phyloP scores from a whole-genome alignment of 1,140 invertebrate genomes.

The Orchesella cincta region DNA sequence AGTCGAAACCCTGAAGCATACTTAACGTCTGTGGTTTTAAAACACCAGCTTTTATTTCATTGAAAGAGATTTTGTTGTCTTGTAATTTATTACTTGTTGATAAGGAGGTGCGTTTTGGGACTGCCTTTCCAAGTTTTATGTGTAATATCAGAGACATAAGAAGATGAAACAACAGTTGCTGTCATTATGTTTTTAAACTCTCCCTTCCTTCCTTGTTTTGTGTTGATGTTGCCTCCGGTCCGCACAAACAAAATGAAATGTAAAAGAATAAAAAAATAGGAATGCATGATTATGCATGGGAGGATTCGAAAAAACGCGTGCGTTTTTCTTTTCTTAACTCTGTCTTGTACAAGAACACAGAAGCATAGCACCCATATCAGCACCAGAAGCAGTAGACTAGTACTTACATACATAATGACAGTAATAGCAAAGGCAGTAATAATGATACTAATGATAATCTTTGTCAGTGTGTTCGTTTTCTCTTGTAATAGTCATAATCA shows the following conservation, averaged over 20 bases:
- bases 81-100: constrained; percentile 25
- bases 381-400: background rate
- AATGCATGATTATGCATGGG: background rate
- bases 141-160: constrained; percentile 15
- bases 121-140: constrained; percentile 17
- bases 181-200: background rate
- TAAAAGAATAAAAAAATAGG: background rate
- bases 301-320: too few relatives aligned
- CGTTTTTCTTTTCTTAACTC: background rate
- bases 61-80: too few relatives aligned
- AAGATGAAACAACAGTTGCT: background rate
- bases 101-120: constrained; percentile 21
- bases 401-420: constrained; percentile 19
- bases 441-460: constrained; percentile 30
- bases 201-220: background rate
- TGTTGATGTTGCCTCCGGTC: background rate
- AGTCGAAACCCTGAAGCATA: too few relatives aligned
- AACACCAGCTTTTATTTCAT: too few relatives aligned
- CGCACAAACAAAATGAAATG: background rate
- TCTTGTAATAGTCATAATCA: constrained; percentile 28
- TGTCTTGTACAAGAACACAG: background rate
- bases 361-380: too few relatives aligned
- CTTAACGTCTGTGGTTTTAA: too few relatives aligned
- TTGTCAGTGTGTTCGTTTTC: constrained; percentile 29
- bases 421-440: constrained; percentile 17